Evolutionary conservation across 2,797 vertebrate genomes (phyloP).

Genomic region (Sebastes umbrosus): DNA sequence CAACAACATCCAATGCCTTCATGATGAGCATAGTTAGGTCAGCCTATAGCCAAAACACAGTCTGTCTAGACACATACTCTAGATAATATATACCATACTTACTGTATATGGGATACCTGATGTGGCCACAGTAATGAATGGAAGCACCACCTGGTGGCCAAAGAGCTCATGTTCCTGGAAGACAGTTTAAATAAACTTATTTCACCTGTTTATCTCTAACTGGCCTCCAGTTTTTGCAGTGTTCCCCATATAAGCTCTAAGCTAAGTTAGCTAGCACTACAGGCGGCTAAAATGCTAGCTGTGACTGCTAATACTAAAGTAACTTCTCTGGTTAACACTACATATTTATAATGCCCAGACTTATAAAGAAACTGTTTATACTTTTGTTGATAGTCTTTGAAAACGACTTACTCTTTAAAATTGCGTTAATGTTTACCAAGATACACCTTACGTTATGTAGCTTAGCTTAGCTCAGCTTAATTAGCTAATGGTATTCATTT

Average conservation of each 20-base stretch:
- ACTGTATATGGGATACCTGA: neutral
- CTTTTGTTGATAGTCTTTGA: neutral
- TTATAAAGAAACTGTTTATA: no score
- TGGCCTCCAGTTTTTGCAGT: no score
- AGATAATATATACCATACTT: neutral
- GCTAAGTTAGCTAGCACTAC: no score
- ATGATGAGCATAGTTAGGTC: neutral
- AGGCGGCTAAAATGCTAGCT: no score
- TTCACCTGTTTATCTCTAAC: neutral
- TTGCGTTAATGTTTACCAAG: neutral
- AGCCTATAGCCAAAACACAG: neutral
- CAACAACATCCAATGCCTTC: neutral
- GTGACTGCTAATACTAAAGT: no score
- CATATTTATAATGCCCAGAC: no score
- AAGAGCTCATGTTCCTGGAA: neutral
- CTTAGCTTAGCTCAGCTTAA: neutral
- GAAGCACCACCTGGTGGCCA: neutral
- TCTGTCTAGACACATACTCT: neutral
- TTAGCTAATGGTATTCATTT: neutral
- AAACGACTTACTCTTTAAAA: neutral
- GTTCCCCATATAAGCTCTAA: no score
- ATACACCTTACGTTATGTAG: no score
- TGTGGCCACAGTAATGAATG: neutral
- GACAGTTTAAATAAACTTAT: neutral
- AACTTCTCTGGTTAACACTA: no score